Conservation (phyloP, 2,113 vertebrate genomes). For the Grus americana region DNA sequence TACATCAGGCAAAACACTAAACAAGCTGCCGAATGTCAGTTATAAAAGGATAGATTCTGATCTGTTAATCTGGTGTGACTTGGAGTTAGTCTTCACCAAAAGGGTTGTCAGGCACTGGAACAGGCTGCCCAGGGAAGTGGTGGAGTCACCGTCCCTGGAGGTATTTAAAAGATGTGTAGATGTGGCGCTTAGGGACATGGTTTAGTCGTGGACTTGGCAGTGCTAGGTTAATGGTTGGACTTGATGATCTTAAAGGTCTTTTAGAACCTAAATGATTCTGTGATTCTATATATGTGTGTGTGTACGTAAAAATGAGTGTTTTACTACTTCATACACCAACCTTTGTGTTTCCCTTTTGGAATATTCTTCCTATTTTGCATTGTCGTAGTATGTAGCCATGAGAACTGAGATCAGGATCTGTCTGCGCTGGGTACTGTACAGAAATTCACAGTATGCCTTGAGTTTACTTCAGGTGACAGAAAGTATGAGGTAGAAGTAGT, state of each 20-base stretch:
- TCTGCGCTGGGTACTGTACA: not conserved
- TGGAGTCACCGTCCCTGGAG: no score
- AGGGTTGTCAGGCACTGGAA: no score
- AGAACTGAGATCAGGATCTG: not conserved
- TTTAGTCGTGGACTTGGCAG: no score
- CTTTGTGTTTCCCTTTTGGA: not conserved
- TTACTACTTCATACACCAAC: not conserved
- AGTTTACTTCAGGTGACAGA: not conserved
- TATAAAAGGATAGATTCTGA: not conserved
- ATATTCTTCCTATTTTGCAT: not conserved
- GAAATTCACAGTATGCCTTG: not conserved
- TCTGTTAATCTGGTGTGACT: not conserved
- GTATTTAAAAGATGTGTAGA: no score
- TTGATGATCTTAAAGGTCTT: no score
- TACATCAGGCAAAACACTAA: not conserved
- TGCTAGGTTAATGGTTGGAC: no score
- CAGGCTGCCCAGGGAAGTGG: no score
- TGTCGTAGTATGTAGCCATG: not conserved
- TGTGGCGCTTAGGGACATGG: no score
- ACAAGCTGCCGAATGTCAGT: not conserved
- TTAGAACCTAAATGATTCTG: no score
- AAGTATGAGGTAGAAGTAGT: not conserved
- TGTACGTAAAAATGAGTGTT: not conserved
- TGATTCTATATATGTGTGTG: fast-evolving
- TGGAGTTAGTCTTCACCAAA: not conserved